These are phyloP conservation scores for Halcyon leucocephala DNA, from an alignment of 2,797 vertebrate species.

Conservation along the genomic window DNA sequence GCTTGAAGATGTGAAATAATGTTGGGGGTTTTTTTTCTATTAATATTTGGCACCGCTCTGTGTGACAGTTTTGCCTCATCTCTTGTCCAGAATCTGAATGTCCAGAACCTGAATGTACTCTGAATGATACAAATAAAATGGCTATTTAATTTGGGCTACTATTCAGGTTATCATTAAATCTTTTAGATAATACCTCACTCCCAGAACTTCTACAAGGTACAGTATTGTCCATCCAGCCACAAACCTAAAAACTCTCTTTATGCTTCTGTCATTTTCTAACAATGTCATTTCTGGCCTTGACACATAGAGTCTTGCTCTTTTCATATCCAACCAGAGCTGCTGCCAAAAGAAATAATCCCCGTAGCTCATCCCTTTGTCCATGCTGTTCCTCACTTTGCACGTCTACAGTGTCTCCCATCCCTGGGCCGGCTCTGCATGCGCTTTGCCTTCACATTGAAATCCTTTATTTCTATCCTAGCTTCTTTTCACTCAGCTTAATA, in stretches of 20 bases:
- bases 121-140: neutral
- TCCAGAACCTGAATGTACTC: neutral
- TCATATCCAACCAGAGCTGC: neutral
- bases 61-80: neutral
- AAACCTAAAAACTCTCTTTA: neutral
- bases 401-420: neutral
- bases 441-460: neutral
- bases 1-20: neutral
- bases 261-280: neutral
- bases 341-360: neutral
- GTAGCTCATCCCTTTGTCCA: neutral
- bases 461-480: neutral
- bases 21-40: neutral
- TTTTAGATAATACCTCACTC: neutral
- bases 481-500: neutral
- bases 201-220: neutral
- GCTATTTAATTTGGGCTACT: neutral
- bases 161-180: neutral
- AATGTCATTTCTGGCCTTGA: neutral
- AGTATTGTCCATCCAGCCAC: neutral
- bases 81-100: neutral
- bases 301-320: neutral
- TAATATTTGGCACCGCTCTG: neutral
- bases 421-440: fast-evolving
- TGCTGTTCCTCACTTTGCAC: neutral